A percentile compares a stretch with the other conserved stretches of the same genome.
Conservation (phyloP, 2,113 vertebrate genomes). For the Recurvirostra avosetta region DNA sequence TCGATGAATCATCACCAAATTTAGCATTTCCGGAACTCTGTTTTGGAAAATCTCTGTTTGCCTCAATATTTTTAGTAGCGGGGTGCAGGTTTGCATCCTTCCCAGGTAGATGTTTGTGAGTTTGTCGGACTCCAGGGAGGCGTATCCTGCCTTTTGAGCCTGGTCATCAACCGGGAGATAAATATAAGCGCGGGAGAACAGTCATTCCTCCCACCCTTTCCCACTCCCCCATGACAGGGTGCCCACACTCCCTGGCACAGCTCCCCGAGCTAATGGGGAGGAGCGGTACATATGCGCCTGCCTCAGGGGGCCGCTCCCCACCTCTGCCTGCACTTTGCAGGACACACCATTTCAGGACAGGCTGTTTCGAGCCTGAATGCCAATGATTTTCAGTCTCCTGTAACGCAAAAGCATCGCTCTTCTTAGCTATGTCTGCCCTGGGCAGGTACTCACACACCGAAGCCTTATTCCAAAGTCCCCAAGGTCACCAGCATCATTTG, state of each 20-base stretch:
- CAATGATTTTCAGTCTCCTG: not conserved
- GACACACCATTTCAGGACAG: not conserved
- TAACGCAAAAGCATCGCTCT: not conserved
- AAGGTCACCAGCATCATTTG: not conserved
- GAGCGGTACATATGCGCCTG: not conserved
- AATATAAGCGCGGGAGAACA: not conserved
- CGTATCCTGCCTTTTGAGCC: not conserved
- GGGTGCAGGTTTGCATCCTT: not conserved
- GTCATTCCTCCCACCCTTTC: not conserved
- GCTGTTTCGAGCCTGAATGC: not conserved
- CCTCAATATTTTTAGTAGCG: conserved; percentile 26
- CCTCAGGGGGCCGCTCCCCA: not conserved
- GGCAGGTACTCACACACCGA: not conserved
- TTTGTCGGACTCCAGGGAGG: not conserved
- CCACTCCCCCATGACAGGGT: not conserved
- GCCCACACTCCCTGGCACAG: not conserved
- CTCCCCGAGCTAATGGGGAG: not conserved
- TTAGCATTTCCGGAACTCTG: conserved; percentile 52
- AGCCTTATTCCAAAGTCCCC: not conserved
- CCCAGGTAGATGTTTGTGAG: conserved; percentile 16
- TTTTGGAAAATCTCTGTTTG: conserved; percentile 46
- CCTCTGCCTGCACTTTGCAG: not conserved
- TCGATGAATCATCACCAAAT: conserved; percentile 8
- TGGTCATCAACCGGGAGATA: not conserved
- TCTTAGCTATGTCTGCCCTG: not conserved